A percentile compares a stretch with the other conserved stretches of the same genome.
phyloP scores from a whole-genome alignment of 2,888 invertebrate species.

The Synergus laeviventris region DNA sequence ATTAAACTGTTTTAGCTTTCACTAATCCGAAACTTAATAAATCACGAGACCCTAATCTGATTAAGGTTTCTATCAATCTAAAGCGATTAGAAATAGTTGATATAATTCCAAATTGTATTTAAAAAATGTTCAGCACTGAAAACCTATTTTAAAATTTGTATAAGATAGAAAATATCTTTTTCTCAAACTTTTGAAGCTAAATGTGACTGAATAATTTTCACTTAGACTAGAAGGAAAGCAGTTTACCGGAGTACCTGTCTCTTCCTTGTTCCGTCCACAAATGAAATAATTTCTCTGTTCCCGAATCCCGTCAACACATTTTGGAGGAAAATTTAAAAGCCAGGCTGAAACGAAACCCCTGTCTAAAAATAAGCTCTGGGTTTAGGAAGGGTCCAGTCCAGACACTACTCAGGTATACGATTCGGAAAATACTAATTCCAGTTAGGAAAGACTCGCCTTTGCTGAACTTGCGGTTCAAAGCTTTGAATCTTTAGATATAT shows the following conservation, averaged over 20 bases:
- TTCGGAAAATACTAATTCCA: constrained; percentile 42
- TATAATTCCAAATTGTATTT: neutral
- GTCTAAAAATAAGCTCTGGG: neutral
- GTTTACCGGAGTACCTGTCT: neutral
- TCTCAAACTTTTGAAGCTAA: neutral
- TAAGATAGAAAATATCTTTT: neutral
- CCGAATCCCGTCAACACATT: neutral
- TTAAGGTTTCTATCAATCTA: neutral
- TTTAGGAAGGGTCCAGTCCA: constrained; percentile 8
- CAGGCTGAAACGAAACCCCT: neutral
- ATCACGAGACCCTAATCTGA: neutral
- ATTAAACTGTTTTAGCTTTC: constrained; percentile 32
- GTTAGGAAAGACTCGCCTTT: constrained; percentile 16
- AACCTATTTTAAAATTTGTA: neutral
- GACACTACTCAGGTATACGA: constrained; percentile 18
- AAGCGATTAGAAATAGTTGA: neutral
- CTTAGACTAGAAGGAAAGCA: neutral
- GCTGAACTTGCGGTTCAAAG: constrained; percentile 33
- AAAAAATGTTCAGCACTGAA: neutral
- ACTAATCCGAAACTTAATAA: constrained; percentile 22
- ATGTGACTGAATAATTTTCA: neutral
- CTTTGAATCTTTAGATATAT: constrained; percentile 38
- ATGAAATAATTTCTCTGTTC: neutral
- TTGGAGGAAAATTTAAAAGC: neutral
- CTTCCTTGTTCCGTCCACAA: neutral